Evolutionary conservation across 2,113 vertebrate species (phyloP).

Genomic region (Columba livia): DNA sequence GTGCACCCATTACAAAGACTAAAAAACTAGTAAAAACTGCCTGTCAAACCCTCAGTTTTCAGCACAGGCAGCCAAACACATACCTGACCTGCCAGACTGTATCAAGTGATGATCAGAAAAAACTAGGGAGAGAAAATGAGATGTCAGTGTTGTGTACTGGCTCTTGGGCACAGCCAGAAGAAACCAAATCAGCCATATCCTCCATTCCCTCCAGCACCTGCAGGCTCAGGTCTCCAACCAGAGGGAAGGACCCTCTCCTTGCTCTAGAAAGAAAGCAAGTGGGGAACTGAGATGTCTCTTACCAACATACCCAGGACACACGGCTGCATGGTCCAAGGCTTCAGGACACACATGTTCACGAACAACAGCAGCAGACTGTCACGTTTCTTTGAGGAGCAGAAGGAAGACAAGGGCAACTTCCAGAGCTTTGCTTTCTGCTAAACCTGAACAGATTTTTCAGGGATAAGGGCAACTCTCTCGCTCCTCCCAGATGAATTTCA

Average conservation of each 20-base stretch:
- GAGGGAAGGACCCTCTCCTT: neutral
- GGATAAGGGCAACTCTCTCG: neutral
- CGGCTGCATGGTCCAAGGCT: accelerated
- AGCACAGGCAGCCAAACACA: accelerated
- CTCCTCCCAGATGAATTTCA: neutral
- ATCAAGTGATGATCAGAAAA: neutral
- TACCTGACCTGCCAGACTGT: neutral
- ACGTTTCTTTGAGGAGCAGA: neutral
- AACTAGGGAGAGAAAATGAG: neutral
- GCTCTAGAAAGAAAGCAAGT: accelerated
- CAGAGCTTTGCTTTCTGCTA: neutral
- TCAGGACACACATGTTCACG: neutral
- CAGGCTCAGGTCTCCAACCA: neutral
- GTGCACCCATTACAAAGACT: neutral
- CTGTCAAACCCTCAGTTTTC: neutral
- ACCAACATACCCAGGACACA: neutral
- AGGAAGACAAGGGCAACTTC: neutral
- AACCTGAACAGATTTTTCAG: neutral
- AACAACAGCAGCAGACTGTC: neutral
- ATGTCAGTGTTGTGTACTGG: accelerated
- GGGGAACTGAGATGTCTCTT: neutral
- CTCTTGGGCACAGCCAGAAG: neutral
- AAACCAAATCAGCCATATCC: neutral
- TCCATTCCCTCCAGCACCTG: neutral
- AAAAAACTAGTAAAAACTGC: neutral